Base-by-base conservation (phyloP, 2,797 vertebrate species). In the Parambassis ranga region DNA sequence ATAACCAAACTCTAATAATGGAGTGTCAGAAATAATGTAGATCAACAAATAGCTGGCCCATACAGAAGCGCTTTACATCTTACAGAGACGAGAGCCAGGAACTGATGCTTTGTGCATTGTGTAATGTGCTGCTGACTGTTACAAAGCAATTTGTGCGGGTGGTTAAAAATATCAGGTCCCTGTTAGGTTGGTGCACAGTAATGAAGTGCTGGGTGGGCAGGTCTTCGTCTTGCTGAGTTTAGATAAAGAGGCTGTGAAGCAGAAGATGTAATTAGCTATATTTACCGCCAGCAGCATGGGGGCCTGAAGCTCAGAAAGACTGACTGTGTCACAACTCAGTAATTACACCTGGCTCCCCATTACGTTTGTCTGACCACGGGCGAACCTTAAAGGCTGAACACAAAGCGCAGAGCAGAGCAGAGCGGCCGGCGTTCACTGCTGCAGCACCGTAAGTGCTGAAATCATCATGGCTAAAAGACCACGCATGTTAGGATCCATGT, bases 201-300 rank as follows among this genome's bases (percentile, higher is more conserved):
- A 92, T 92, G 84, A 91, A 89, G 89, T 83, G 85, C 78, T 81
- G 76, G 72, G 78, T 90, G 87, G 82, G 86, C 85, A 81, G 87
- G 80, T 82, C 86, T 69, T 79, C 82, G 86, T 91, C 91, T 90
- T 90, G 89, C 89, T 89, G 89, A 86, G 87, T 87, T 89, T 79
- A 88, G 91, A 92, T 92, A 91, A 90, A 90, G 83, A 74, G 61
- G 70, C 83, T 79, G 82, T 70, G 73, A 77, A 90, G 86, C 81
- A 72, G 73, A 90, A 79, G 83, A 85, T 88, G 88, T 88, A 90
- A 92, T 92, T 92, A 92, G 84, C 78, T 86, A 67, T 88, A 87
- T 91, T 92, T 90, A 87, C 88, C 53, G 60, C 82, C 48, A 42
- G 62, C 67, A 73, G 84, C 81, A 63, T 68, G 24, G 70, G 70